Conservation (phyloP, 2,797 vertebrate genomes). For the Propithecus perrieri region DNA sequence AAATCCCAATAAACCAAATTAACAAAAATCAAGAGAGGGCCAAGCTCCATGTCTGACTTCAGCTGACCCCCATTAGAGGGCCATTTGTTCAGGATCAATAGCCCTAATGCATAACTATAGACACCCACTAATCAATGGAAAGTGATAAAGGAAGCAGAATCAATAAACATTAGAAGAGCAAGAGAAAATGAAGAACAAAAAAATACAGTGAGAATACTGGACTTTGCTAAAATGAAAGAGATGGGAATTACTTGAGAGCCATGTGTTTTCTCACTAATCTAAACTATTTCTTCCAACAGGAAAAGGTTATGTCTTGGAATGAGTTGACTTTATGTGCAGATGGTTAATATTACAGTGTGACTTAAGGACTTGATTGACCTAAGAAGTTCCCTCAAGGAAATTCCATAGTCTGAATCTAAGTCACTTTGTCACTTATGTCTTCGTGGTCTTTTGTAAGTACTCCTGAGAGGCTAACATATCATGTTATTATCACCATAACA, state of each 20-base stretch:
- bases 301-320: neutral
- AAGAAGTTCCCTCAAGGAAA: constrained; percentile 34
- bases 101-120: constrained; percentile 79
- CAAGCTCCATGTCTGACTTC: constrained; percentile 73
- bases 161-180: constrained; percentile 79
- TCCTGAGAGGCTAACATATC: neutral
- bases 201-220: neutral
- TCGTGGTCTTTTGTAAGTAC: neutral
- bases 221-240: neutral
- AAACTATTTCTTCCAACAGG: neutral
- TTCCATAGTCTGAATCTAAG: neutral
- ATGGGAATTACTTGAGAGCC: neutral
- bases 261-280: neutral
- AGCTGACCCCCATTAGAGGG: constrained; percentile 82
- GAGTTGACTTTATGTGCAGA: neutral
- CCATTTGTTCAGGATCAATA: constrained; percentile 83
- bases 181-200: neutral
- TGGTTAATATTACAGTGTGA: neutral
- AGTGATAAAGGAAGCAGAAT: constrained; percentile 81
- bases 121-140: constrained; percentile 79
- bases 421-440: neutral
- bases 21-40: constrained; percentile 82
- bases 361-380: neutral
- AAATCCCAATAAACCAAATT: constrained; percentile 85
- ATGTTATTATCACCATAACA: neutral